Evolutionary conservation across 2,113 vertebrate species (phyloP).

Genomic region (Hepsetus odoe): DNA sequence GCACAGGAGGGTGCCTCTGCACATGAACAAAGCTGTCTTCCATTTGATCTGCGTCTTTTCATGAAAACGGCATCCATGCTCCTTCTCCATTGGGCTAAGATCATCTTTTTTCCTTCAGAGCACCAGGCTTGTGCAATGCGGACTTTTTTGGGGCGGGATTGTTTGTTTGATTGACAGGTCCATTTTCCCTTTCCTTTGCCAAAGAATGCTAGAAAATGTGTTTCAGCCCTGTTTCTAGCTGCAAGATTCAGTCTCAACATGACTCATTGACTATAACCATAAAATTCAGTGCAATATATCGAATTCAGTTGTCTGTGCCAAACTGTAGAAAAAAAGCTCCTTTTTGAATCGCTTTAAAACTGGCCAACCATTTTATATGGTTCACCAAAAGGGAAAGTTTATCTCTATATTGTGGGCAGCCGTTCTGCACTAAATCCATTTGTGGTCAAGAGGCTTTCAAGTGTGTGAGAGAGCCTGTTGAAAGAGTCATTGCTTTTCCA

Average conservation of each 20-base stretch:
- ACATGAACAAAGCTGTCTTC: not conserved
- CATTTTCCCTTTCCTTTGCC: not conserved
- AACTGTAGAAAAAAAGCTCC: not conserved
- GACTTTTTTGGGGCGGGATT: not conserved
- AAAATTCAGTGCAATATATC: not conserved
- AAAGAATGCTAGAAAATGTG: not conserved
- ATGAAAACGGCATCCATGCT: slow-evolving; percentile 5
- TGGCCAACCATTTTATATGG: not conserved
- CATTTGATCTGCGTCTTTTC: not conserved
- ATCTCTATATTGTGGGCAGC: not conserved
- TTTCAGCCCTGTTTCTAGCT: not conserved
- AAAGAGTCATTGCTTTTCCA: not conserved
- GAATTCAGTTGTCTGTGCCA: not conserved
- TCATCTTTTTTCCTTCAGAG: not conserved
- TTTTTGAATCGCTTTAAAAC: not conserved
- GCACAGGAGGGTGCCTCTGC: slow-evolving; percentile 6
- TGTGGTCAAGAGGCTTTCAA: not conserved
- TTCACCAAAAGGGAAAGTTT: not conserved
- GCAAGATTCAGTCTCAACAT: not conserved
- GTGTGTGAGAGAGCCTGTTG: not conserved
- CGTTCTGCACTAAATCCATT: not conserved
- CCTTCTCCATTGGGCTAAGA: not conserved
- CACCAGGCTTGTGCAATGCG: not conserved
- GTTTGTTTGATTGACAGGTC: not conserved
- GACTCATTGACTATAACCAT: not conserved